These are phyloP conservation scores for Platysteira castanea DNA, from an alignment of 2,113 vertebrate species.

Conservation along the genomic window DNA sequence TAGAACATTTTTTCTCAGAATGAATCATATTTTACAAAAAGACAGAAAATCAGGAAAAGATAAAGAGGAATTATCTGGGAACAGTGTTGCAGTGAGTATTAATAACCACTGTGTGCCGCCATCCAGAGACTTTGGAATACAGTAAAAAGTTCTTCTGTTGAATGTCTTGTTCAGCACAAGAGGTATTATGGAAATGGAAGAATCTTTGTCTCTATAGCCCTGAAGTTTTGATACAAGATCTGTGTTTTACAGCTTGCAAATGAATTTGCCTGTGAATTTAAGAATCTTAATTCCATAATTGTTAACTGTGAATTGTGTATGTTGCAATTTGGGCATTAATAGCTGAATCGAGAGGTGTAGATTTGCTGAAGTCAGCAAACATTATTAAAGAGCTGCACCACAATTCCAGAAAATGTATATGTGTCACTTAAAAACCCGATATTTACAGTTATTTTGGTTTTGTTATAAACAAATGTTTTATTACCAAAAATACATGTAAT, in stretches of 20 bases:
- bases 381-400: not conserved
- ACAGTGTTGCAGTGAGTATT: not conserved
- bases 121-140: not conserved
- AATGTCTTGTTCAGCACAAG: not conserved
- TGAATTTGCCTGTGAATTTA: not conserved
- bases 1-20: not conserved
- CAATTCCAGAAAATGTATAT: not conserved
- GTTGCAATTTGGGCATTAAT: not conserved
- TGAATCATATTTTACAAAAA: not conserved
- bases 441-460: not conserved
- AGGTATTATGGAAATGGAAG: not conserved
- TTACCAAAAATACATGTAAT: not conserved
- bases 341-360: not conserved
- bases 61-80: not conserved
- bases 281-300: not conserved
- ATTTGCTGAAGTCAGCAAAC: not conserved
- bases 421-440: rapidly evolving
- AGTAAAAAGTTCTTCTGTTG: not conserved
- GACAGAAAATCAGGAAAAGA: not conserved
- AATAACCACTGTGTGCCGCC: not conserved
- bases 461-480: not conserved
- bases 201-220: not conserved
- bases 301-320: not conserved
- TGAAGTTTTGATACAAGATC: not conserved
- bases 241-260: not conserved